Percentiles rank a stretch among this genome's conserved stretches.
These are phyloP conservation scores for Hassar affinis DNA, from an alignment of 2,113 vertebrate genomes.

Conservation along the genomic window DNA sequence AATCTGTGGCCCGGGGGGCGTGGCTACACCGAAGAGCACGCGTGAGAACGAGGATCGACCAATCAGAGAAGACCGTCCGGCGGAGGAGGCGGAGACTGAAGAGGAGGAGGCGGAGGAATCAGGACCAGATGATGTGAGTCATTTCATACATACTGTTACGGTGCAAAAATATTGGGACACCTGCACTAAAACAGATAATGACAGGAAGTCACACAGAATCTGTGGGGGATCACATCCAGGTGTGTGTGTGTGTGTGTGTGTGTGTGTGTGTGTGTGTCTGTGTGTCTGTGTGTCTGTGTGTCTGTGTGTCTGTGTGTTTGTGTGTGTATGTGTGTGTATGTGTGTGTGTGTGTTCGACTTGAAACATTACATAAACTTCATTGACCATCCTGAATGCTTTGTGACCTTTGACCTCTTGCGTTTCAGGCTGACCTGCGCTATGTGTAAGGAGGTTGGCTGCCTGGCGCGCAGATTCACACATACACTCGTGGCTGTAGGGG, in stretches of 20 bases:
- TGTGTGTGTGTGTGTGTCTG: not conserved
- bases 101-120: conserved; percentile 65
- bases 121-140: conserved; percentile 82
- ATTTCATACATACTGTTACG: not conserved
- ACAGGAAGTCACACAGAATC: not conserved
- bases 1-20: conserved; percentile 69
- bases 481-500: conserved; percentile 82
- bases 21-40: conserved; percentile 14
- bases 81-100: not conserved
- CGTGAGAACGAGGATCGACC: conserved; percentile 26
- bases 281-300: too few relatives aligned
- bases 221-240: not conserved
- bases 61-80: not conserved
- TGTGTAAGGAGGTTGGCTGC: conserved; percentile 91
- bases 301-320: too few relatives aligned
- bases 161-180: not conserved
- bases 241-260: too few relatives aligned
- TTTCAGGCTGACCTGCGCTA: conserved; percentile 86
- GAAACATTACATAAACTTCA: not conserved
- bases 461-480: conserved; percentile 85
- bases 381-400: not conserved
- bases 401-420: conserved; percentile 21
- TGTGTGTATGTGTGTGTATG: too few relatives aligned
- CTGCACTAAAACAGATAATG: not conserved
- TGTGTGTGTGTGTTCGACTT: not conserved